Evolutionary conservation across 2,888 invertebrate species (phyloP).

Genomic region (Drosophila melanosoma): DNA sequence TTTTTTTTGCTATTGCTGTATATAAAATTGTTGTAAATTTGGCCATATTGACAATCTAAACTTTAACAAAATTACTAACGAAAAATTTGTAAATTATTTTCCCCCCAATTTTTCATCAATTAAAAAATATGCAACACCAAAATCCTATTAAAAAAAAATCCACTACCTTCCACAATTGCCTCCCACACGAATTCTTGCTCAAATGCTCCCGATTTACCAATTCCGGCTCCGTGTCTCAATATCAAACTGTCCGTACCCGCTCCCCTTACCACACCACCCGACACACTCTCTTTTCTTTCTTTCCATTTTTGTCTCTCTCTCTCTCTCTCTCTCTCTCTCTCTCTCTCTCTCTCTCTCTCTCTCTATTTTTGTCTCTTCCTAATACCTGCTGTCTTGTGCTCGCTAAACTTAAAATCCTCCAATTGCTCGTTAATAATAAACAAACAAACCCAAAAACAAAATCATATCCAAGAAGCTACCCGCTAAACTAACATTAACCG

Average conservation of each 20-base stretch:
- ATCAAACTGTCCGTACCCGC: constrained; percentile 17
- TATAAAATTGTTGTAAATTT: constrained; percentile 51
- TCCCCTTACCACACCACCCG: constrained; percentile 24
- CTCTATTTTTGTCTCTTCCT: constrained; percentile 31
- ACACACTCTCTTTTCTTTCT: constrained; percentile 20
- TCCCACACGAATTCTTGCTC: constrained; percentile 33
- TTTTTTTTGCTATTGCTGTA: constrained; percentile 37
- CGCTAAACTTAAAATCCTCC: constrained; percentile 31
- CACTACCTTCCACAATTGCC: constrained; percentile 24
- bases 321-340: constrained; percentile 25
- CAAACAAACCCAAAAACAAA: constrained; percentile 21
- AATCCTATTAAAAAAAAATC: constrained; percentile 8
- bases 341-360: constrained; percentile 35
- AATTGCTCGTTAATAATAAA: constrained; percentile 51
- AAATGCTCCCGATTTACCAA: constrained; percentile 24
- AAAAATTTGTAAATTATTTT: constrained; percentile 67
- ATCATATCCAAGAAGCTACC: constrained; percentile 84
- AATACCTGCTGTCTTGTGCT: constrained; percentile 47
- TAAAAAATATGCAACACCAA: constrained; percentile 25
- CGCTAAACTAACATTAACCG: constrained; percentile 85
- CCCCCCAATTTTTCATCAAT: constrained; percentile 11
- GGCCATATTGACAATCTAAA: constrained; percentile 51
- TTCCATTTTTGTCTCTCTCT: constrained; percentile 16
- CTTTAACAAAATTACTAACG: constrained; percentile 71
- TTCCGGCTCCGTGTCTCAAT: constrained; percentile 28